These are phyloP conservation scores for Automeris io DNA, from an alignment of 2,888 invertebrate species.

Conservation along the genomic window DNA sequence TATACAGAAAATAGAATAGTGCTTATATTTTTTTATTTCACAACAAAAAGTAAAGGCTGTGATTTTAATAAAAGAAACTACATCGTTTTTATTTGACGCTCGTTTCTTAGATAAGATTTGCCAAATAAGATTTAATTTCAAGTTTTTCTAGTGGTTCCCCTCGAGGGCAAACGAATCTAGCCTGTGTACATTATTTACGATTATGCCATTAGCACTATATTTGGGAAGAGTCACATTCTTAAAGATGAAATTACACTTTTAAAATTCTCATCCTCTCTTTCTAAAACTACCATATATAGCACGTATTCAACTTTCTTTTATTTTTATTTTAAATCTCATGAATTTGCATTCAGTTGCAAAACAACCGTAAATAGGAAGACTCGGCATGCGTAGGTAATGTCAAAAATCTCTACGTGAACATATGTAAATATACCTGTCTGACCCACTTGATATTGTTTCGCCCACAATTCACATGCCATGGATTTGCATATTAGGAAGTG, in stretches of 20 bases:
- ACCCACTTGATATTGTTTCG: conserved; percentile 58
- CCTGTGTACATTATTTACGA: too few species aligned
- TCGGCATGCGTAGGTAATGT: conserved; percentile 28
- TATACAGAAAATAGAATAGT: too few species aligned
- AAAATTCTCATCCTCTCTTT: conserved; percentile 17
- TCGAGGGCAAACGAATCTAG: too few species aligned
- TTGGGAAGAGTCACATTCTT: neutral
- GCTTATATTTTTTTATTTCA: too few species aligned
- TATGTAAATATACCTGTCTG: conserved; percentile 51
- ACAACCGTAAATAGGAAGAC: conserved; percentile 23
- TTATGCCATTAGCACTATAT: neutral
- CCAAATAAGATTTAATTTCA: too few species aligned
- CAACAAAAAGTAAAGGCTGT: too few species aligned
- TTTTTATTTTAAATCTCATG: conserved; percentile 21
- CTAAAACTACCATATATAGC: conserved; percentile 23
- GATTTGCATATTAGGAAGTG: conserved; percentile 70
- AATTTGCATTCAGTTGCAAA: conserved; percentile 28
- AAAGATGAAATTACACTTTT: conserved; percentile 1
- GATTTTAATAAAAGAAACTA: too few species aligned
- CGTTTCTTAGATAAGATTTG: too few species aligned
- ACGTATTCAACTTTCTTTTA: conserved; percentile 30
- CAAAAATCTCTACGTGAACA: conserved; percentile 39
- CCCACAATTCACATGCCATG: conserved; percentile 53
- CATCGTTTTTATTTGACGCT: too few species aligned
- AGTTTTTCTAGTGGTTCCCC: too few species aligned